Evolutionary conservation across 2,113 vertebrate genomes (phyloP), one percentile per base, ranked within the genome.

Genomic region (Dunckerocampus dactyliophorus): DNA sequence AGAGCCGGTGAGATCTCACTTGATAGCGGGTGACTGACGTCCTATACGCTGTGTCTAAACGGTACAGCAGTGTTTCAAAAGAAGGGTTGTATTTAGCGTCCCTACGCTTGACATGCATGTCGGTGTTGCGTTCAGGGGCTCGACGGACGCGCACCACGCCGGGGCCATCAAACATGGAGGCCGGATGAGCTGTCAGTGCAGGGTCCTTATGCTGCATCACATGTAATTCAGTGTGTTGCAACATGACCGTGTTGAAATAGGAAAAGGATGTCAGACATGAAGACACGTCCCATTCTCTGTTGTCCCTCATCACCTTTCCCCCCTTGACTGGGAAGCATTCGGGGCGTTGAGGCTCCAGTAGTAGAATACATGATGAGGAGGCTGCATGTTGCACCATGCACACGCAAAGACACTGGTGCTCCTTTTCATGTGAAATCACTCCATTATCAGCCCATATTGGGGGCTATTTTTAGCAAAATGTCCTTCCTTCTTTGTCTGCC

Each of bases 311-410:
- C 21, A 12, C 9, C 24, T 6, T 22, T 7, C 8, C 17, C 58
- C 20, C 16, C 11, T 17, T 31, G 24, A 34, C 16, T 50, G 69
- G 78, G 75, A 72, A 65, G 73, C 66, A 48, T 46, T 59, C 58
- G 42, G 60, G 67, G 75, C 49, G 70, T 67, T 55, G 3, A 47
- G 65, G 56, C 58, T 69, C 39, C 66, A 57, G 78, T 85, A 79
- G 80, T 77, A 83, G 83, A 82, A 82, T 83, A 81, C 67, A 43
- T 73, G 75, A 83, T 79, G 80, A 80, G 70, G 74, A 70, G 51
- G 79, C 57, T 78, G 72, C 76, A 82, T 82, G 78, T 81, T 70
- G 60, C 64, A 20, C n/a, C n/a, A n/a, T n/a, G 47, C 59, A 58
- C 65, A 31, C 63, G 53, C 54, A 51, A 63, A 24, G 24, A 50